Percentiles rank a stretch among this genome's conserved stretches.
Evolutionary conservation across 2,113 vertebrate species (phyloP).

Genomic region (Boleophthalmus pectinirostris): DNA sequence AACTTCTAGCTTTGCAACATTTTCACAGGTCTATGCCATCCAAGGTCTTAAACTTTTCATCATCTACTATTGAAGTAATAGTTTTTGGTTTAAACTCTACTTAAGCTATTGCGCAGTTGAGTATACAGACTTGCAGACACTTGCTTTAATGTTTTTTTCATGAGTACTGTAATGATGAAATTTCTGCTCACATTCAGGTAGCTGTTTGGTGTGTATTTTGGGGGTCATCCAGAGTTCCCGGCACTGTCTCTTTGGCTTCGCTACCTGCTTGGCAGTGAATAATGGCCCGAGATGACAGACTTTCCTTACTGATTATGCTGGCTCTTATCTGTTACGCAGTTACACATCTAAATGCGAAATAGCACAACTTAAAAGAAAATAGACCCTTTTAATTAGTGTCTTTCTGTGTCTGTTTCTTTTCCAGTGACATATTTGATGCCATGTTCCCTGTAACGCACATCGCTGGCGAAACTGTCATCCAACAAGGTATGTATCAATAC

Average conservation of each 20-base stretch:
- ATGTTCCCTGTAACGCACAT: slow-evolving; percentile 98
- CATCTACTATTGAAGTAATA: neutral
- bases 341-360: neutral
- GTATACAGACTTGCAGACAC: slow-evolving; percentile 7
- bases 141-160: neutral
- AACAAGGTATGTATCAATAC: slow-evolving; percentile 82
- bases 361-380: neutral
- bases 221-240: slow-evolving; percentile 53
- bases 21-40: neutral
- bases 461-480: slow-evolving; percentile 95
- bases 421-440: slow-evolving; percentile 96
- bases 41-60: no score
- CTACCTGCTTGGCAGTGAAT: slow-evolving; percentile 19
- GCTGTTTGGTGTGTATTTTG: slow-evolving; percentile 13
- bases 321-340: slow-evolving; percentile 6
- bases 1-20: neutral
- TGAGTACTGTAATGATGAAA: slow-evolving; percentile 21
- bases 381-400: neutral
- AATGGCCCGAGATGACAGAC: slow-evolving; percentile 23
- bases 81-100: neutral
- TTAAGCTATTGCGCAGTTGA: neutral
- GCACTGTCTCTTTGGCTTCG: slow-evolving; percentile 17
- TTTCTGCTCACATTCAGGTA: slow-evolving; percentile 12
- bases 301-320: slow-evolving; percentile 21
- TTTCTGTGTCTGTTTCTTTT: slow-evolving; percentile 42